Conservation (phyloP, 2,113 vertebrate species). For the Rhagologus leucostigma region DNA sequence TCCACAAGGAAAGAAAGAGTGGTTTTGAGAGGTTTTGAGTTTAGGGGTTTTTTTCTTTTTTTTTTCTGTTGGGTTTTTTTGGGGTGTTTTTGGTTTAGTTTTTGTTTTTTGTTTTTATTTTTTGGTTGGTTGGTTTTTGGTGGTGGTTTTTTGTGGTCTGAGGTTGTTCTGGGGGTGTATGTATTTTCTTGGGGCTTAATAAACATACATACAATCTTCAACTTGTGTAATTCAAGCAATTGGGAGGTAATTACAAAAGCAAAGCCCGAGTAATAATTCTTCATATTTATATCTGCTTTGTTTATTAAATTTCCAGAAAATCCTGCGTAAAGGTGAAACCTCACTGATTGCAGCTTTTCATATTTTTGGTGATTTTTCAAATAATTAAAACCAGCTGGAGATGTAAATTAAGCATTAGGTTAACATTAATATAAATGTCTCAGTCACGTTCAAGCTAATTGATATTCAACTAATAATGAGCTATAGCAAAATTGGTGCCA, state of each 20-base stretch:
- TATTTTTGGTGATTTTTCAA: not conserved
- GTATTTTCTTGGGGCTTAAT: not conserved
- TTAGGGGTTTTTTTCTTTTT: not conserved
- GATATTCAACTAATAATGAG: not conserved
- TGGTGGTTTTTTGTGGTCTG: fast-evolving
- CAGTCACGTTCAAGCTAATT: not conserved
- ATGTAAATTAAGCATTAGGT: not conserved
- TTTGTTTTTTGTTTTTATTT: not conserved
- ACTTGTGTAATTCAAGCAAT: not conserved
- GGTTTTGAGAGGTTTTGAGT: fast-evolving
- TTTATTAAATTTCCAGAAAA: not conserved
- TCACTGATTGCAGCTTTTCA: not conserved
- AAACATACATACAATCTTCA: not conserved
- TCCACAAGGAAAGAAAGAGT: not conserved
- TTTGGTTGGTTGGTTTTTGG: fast-evolving
- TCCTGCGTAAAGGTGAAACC: not conserved
- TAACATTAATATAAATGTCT: conserved; percentile 16
- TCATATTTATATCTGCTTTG: not conserved
- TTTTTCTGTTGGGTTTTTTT: not conserved
- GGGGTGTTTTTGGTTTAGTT: not conserved
- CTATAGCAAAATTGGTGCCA: not conserved
- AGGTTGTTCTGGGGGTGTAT: fast-evolving
- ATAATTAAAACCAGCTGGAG: conserved; percentile 3
- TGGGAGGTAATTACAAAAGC: not conserved
- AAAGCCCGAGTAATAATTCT: not conserved